phyloP scores from a whole-genome alignment of 2,888 invertebrate species.

The Himalopsyche kuldschensis region DNA sequence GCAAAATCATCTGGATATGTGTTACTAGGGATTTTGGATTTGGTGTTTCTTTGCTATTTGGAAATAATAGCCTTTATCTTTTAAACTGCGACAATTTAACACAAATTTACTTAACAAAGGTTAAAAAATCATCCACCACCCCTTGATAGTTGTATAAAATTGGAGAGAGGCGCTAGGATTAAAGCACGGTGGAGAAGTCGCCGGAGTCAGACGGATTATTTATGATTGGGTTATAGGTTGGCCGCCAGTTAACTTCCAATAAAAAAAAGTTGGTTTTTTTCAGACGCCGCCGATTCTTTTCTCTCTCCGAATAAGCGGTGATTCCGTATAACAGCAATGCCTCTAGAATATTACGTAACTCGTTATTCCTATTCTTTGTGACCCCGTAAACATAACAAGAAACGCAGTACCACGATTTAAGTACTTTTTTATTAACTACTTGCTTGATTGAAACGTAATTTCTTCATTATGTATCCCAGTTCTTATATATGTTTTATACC shows the following conservation, averaged over 20 bases:
- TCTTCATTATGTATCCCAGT: neutral
- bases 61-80: too few species aligned
- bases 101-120: neutral
- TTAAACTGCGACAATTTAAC: too few species aligned
- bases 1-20: too few species aligned
- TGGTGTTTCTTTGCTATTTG: too few species aligned
- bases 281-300: neutral
- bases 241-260: conserved; percentile 33
- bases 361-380: neutral
- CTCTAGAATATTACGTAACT: neutral
- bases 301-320: neutral
- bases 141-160: too few species aligned
- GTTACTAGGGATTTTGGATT: too few species aligned
- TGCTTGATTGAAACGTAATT: neutral
- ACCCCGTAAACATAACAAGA: neutral
- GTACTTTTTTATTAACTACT: neutral
- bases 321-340: neutral
- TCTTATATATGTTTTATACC: neutral
- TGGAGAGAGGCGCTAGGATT: neutral
- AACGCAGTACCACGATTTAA: neutral
- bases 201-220: conserved; percentile 7
- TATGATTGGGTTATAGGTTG: conserved; percentile 29
- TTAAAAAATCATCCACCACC: neutral
- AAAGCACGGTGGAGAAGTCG: conserved; percentile 6
- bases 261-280: conserved; percentile 19